Conservation (phyloP, 92 coral and sea anemone genomes). For the Epizoanthus stellaris region DNA sequence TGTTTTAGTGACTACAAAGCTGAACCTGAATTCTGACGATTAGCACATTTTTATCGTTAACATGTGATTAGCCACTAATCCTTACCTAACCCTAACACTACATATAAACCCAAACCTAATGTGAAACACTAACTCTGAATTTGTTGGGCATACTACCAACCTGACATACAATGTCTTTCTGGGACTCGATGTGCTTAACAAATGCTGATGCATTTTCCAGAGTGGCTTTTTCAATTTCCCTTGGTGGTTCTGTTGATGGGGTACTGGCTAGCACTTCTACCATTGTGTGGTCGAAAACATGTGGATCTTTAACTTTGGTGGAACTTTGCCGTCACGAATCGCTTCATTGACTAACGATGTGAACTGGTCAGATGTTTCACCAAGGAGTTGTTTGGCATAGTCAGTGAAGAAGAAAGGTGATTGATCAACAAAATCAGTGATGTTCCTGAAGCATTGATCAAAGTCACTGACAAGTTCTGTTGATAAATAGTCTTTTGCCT, state of each 20-base stretch:
- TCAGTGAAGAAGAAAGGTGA: conserved; percentile 1
- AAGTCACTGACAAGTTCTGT: not conserved
- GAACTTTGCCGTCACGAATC: conserved; percentile 46
- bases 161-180: conserved; percentile 57
- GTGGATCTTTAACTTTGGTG: conserved; percentile 53
- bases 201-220: conserved; percentile 43
- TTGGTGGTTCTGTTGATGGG: conserved; percentile 28
- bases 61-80: no score
- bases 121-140: no score
- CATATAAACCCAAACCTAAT: no score
- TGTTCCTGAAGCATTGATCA: not conserved
- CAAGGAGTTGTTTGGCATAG: conserved; percentile 20
- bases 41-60: no score
- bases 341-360: conserved; percentile 39
- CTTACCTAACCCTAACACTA: no score
- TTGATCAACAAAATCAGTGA: no score
- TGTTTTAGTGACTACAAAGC: no score
- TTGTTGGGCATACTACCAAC: not conserved
- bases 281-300: conserved; percentile 56
- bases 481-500: not conserved
- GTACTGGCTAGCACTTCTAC: conserved; percentile 43
- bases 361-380: conserved; percentile 38
- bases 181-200: conserved; percentile 52
- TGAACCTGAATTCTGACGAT: no score
- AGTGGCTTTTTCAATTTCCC: conserved; percentile 31